Evolutionary conservation across 2,888 invertebrate species (phyloP).

Genomic region (Cryptocheilus praepositus): DNA sequence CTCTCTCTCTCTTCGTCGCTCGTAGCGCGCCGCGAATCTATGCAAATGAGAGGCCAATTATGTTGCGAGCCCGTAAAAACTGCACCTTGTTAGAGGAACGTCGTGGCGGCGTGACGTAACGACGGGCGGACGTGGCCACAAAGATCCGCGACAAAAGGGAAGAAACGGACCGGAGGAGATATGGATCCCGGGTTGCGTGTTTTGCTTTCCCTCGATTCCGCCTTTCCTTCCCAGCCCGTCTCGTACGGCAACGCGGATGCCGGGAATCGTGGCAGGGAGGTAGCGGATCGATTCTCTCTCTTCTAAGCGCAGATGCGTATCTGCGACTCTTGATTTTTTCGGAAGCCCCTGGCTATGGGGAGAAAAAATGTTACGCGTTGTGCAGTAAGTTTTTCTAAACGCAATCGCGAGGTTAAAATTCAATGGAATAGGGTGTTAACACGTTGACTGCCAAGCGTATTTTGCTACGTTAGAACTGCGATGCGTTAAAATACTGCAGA

Average conservation of each 20-base stretch:
- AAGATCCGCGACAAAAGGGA: slow-evolving; percentile 45
- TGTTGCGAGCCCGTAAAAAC: slow-evolving; percentile 68
- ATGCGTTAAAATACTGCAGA: no score
- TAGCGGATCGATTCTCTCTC: no score
- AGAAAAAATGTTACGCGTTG: no score
- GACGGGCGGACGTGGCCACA: slow-evolving; percentile 47
- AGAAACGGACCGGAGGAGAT: slow-evolving; percentile 37
- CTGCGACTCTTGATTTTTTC: no score
- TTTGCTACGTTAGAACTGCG: no score
- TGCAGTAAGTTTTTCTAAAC: no score
- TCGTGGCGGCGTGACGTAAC: slow-evolving; percentile 59
- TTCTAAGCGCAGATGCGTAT: no score
- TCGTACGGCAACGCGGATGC: background rate
- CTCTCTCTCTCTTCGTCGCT: no score
- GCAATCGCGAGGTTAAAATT: no score
- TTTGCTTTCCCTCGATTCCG: slow-evolving; percentile 7
- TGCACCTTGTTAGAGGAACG: slow-evolving; percentile 68
- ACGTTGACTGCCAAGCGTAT: no score
- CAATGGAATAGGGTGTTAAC: no score
- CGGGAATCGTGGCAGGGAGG: background rate
- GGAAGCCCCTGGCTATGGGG: no score
- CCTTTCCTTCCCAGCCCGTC: background rate
- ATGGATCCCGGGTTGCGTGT: slow-evolving; percentile 34
- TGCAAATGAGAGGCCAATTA: slow-evolving; percentile 72
- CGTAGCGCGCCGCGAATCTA: slow-evolving; percentile 38